Evolutionary conservation across 2,113 vertebrate species (phyloP).

Genomic region (Gulo gulo): DNA sequence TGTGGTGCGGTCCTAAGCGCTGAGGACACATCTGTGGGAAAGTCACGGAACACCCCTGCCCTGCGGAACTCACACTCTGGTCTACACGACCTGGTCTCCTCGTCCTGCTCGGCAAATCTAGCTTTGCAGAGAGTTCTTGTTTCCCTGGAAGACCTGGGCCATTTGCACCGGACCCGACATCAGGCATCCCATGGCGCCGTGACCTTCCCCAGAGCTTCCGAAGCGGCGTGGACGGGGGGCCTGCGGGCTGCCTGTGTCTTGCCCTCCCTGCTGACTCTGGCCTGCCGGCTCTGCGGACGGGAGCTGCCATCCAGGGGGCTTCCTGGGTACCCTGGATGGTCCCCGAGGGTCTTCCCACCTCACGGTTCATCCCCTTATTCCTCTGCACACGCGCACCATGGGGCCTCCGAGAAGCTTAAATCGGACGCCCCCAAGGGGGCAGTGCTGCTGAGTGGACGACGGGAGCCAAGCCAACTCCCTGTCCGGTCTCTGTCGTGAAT

Average conservation of each 20-base stretch:
- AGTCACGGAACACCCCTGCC: background rate
- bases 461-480: too few species aligned
- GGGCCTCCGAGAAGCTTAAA: background rate
- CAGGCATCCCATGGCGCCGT: accelerated
- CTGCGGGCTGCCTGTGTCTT: too few species aligned
- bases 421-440: background rate
- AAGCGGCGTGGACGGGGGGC: accelerated
- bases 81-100: background rate
- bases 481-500: accelerated
- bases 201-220: background rate
- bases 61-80: background rate
- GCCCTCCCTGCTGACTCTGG: background rate
- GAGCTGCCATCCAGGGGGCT: background rate
- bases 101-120: background rate
- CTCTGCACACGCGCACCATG: accelerated
- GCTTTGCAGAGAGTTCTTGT: background rate
- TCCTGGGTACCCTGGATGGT: background rate
- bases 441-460: accelerated
- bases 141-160: background rate
- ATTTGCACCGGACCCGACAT: accelerated
- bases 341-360: background rate
- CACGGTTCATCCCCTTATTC: background rate
- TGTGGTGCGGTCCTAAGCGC: background rate
- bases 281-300: background rate
- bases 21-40: background rate